These are phyloP conservation scores for Adrianichthys oophorus DNA, from an alignment of 2,797 vertebrate species.

Conservation along the genomic window DNA sequence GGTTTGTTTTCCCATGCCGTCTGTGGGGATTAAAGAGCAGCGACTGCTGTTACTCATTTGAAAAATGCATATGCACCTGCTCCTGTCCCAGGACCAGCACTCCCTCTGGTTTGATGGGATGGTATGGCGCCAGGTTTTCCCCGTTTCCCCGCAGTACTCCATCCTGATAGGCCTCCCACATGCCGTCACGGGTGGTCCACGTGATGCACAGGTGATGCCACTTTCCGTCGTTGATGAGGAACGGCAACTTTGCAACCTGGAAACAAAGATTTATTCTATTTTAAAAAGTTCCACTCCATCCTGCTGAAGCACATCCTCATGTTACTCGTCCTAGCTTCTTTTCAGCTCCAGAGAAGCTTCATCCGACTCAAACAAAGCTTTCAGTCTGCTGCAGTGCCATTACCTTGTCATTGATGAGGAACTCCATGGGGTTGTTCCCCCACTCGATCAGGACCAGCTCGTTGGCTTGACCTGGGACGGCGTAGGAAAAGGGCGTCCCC, in stretches of 20 bases:
- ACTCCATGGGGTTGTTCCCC: constrained; percentile 98
- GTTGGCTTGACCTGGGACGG: constrained; percentile 91
- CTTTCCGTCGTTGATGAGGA: constrained; percentile 91
- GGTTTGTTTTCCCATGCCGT: constrained; percentile 2
- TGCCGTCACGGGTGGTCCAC: constrained; percentile 93
- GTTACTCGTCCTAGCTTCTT: constrained; percentile 13
- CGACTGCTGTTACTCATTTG: constrained; percentile 5
- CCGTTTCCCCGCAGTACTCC: constrained; percentile 87
- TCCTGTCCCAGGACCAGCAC: constrained; percentile 94
- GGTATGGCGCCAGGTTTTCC: constrained; percentile 93
- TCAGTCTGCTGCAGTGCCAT: too few relatives aligned
- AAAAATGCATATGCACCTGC: constrained; percentile 78
- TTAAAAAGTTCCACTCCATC: constrained; percentile 13
- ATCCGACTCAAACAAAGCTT: too few relatives aligned
- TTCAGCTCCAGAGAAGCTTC: too few relatives aligned
- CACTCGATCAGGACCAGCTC: constrained; percentile 96
- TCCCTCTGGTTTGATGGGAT: constrained; percentile 93
- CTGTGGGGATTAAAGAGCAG: not conserved
- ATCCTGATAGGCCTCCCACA: constrained; percentile 96
- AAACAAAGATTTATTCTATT: constrained; percentile 8
- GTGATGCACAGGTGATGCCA: constrained; percentile 96
- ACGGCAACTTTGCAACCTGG: constrained; percentile 93
- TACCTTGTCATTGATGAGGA: constrained; percentile 98
- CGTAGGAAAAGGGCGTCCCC: constrained; percentile 95
- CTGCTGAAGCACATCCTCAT: constrained; percentile 26